These are phyloP conservation scores for Dolichoris vasculosae DNA, from an alignment of 1,140 invertebrate genomes.

Conservation along the genomic window DNA sequence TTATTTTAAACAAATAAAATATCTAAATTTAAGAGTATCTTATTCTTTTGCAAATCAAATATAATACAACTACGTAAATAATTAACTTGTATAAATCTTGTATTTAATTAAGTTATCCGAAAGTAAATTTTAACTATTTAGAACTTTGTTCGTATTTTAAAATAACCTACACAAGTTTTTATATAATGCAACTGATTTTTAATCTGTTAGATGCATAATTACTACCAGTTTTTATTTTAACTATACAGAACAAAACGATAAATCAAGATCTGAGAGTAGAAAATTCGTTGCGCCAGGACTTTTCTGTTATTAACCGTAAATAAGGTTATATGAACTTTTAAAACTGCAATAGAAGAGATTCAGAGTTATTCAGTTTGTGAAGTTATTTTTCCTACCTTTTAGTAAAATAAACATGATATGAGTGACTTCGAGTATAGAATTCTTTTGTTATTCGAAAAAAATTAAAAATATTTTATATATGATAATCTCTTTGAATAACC, in stretches of 20 bases:
- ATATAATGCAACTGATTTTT: neutral
- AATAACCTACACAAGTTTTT: neutral
- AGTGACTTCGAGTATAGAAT: neutral
- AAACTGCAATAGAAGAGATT: neutral
- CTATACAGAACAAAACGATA: conserved; percentile 3
- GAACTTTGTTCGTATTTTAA: no score
- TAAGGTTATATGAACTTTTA: conserved; percentile 29
- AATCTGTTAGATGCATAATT: neutral
- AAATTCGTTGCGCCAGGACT: neutral
- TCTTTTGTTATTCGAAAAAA: neutral
- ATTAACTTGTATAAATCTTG: neutral
- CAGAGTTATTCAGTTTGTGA: conserved; percentile 28
- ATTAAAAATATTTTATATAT: neutral
- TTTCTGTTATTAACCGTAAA: conserved; percentile 40
- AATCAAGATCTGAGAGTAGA: conserved; percentile 4
- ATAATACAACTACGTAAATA: no score
- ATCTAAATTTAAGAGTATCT: no score
- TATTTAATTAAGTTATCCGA: neutral
- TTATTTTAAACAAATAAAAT: no score
- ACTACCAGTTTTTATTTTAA: neutral
- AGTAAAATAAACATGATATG: neutral
- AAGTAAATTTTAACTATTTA: no score
- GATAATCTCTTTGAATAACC: neutral
- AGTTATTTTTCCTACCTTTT: neutral
- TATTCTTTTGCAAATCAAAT: no score